Conservation (phyloP, 2,888 invertebrate species). For the Nemotelus pantherinus region DNA sequence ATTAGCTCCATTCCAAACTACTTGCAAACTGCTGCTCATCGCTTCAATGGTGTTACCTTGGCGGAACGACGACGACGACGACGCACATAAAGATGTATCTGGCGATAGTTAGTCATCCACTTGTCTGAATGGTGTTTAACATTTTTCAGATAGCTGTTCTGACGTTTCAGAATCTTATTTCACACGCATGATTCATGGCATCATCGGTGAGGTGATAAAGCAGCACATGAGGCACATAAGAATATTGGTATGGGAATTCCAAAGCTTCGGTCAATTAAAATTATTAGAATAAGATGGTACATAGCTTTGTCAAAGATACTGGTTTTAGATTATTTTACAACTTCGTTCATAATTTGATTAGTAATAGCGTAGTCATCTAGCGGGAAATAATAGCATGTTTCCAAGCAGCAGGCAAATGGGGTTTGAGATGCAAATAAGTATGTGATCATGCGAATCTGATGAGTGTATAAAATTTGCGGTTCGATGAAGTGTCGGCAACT, state of each 20-base stretch:
- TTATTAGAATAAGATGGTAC: neutral
- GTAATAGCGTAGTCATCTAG: neutral
- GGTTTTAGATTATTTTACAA: neutral
- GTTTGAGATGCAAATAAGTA: too few species aligned
- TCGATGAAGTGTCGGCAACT: too few species aligned
- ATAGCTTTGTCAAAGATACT: neutral
- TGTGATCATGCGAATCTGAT: too few species aligned
- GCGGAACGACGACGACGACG: neutral
- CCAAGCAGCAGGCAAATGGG: too few species aligned
- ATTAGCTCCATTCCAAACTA: neutral
- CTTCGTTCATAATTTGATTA: constrained; percentile 13
- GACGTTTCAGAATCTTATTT: constrained; percentile 2
- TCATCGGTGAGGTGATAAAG: neutral
- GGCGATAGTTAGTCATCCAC: constrained; percentile 3
- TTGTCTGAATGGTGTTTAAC: neutral
- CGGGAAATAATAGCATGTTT: too few species aligned
- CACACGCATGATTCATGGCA: constrained; percentile 2
- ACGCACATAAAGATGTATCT: neutral
- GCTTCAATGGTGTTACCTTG: neutral
- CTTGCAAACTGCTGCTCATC: neutral
- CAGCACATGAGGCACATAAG: neutral
- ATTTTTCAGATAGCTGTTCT: neutral
- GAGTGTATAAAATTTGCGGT: too few species aligned
- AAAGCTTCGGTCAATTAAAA: neutral
- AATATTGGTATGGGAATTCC: neutral